Evolutionary conservation across 2,797 vertebrate genomes (phyloP), one percentile per base, ranked within the genome.

Genomic region (Enoplosus armatus): DNA sequence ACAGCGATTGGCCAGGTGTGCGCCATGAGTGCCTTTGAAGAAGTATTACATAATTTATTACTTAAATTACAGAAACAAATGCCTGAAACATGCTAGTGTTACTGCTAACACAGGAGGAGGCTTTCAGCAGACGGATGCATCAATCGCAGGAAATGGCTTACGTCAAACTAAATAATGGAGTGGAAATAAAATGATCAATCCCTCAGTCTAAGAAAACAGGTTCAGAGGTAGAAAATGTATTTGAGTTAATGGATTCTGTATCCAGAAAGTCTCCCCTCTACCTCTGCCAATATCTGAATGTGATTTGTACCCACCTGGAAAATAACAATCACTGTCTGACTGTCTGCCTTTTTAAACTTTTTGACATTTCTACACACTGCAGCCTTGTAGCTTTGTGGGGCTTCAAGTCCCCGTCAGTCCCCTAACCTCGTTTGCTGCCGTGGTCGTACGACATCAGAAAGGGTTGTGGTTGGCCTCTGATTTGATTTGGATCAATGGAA

Each of bases 401-500:
- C 33, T 76, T 31, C 14, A 45, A 29, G 45, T 60, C 64, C 18
- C 22, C 0, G 18, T 43, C 0, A 2, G 14, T 14, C n/a, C 29
- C 18, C 6, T 55, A 60, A 82, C 41, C 24, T 5, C 22, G 81
- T 82, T 71, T 48, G 35, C 20, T 27, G 41, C 47, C 6, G 8
- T 29, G 16, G 1, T 20, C 6, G 4, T 50, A 29, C 16, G 0
- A 27, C 61, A 64, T 39, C 60, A 43, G 24, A 39, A 27, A 68
- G 37, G 56, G 22, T 66, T 66, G 41, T 27, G 54, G n/a, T 58
- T 35, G 18, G 29, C 26, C 50, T 62, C 16, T 63, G 29, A 85
- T 82, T 75, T 43, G 51, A 77, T 87, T 62, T 69, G 50, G 48
- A 66, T 70, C 51, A 48, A 22, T 37, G n/a, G 41, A 35, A 65